Percentiles rank a stretch among this genome's conserved stretches.
Evolutionary conservation across 64 coral and sea anemone genomes (phyloP).

Genomic region (Pachyseris speciosa): DNA sequence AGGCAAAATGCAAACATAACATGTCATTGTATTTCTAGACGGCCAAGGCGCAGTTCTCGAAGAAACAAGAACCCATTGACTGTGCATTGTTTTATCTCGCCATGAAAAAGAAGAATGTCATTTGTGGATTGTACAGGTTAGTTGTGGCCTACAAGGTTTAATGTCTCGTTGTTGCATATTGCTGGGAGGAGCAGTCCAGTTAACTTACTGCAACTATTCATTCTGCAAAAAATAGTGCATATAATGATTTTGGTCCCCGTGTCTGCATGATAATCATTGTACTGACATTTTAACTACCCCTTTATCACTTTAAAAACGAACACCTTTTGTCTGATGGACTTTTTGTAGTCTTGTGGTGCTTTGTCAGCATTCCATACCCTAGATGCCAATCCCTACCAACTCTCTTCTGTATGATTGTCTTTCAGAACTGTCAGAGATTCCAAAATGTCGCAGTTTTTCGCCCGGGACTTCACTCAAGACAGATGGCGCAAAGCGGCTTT

Average conservation of each 20-base stretch:
- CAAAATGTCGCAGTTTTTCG: slow-evolving; percentile 95
- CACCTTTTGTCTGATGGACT: too few species aligned
- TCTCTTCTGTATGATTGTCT: neutral
- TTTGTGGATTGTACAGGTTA: slow-evolving; percentile 95
- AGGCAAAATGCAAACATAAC: neutral
- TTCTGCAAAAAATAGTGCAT: too few species aligned
- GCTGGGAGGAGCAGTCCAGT: too few species aligned
- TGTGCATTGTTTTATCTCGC: slow-evolving; percentile 95
- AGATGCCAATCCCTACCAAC: neutral
- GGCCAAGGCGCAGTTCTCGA: slow-evolving; percentile 91
- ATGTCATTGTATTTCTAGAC: too few species aligned
- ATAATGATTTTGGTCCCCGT: too few species aligned
- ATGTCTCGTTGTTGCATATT: too few species aligned
- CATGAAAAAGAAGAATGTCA: slow-evolving; percentile 98
- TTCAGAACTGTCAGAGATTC: slow-evolving; percentile 88
- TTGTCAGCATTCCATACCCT: too few species aligned
- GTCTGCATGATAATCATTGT: too few species aligned
- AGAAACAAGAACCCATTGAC: slow-evolving; percentile 94
- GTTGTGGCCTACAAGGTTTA: neutral
- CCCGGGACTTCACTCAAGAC: slow-evolving; percentile 85
- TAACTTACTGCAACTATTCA: too few species aligned
- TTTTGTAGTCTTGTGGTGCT: too few species aligned
- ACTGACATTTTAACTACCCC: too few species aligned
- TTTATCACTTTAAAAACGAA: too few species aligned
- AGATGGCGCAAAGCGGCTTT: slow-evolving; percentile 97